Conservation (phyloP, 2,113 vertebrate genomes). For the Apistogramma diplotaenia region DNA sequence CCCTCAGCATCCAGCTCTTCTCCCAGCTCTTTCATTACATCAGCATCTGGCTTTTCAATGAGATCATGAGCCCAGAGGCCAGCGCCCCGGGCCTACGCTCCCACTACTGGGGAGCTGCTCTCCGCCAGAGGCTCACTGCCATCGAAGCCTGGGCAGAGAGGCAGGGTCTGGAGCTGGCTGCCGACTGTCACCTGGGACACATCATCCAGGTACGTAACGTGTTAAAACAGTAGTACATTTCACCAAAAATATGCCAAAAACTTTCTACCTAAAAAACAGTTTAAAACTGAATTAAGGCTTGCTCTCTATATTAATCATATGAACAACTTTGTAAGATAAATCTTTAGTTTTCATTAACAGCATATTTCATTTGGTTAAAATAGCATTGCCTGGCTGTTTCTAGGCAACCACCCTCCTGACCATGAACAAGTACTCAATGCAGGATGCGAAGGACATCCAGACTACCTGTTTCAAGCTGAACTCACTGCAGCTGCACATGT, state of each 20-base stretch:
- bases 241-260: neutral
- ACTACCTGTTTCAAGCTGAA: conserved; percentile 92
- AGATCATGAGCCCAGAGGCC: conserved; percentile 80
- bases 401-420: conserved; percentile 91
- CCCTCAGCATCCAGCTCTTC: conserved; percentile 94
- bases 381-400: conserved; percentile 30
- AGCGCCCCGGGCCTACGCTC: conserved; percentile 81
- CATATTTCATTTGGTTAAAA: conserved; percentile 15
- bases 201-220: conserved; percentile 81
- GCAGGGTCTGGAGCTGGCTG: conserved; percentile 92
- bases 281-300: neutral
- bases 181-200: conserved; percentile 91
- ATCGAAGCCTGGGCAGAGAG: conserved; percentile 95
- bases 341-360: neutral
- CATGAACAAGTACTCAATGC: conserved; percentile 86
- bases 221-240: neutral
- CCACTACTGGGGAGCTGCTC: conserved; percentile 90
- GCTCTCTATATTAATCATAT: neutral
- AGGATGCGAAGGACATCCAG: conserved; percentile 83
- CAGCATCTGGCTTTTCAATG: conserved; percentile 94
- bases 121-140: conserved; percentile 84
- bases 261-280: neutral
- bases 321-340: neutral
- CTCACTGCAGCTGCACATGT: conserved; percentile 85
- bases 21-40: conserved; percentile 95